These are phyloP conservation scores for Bombus sibiricus DNA, from an alignment of 1,140 invertebrate species.

Conservation along the genomic window DNA sequence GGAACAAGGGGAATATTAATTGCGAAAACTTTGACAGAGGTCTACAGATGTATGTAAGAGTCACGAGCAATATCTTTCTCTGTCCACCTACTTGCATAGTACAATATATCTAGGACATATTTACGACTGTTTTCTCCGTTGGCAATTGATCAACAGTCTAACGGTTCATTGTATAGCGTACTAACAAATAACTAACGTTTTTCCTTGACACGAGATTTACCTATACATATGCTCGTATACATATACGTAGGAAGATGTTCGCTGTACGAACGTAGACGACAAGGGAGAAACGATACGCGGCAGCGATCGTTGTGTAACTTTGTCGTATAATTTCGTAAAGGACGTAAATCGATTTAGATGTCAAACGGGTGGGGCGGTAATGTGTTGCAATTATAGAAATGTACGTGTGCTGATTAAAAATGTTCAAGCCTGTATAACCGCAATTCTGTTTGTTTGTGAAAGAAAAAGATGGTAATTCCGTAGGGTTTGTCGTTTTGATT, in stretches of 20 bases:
- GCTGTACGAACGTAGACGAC: neutral
- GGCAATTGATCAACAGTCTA: slow-evolving; percentile 48
- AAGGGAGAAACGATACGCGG: too few relatives aligned
- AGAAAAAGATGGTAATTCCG: neutral
- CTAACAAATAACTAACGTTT: slow-evolving; percentile 35
- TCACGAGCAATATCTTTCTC: slow-evolving; percentile 49
- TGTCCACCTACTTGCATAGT: slow-evolving; percentile 43
- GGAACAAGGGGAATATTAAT: slow-evolving; percentile 7
- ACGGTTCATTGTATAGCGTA: slow-evolving; percentile 38
- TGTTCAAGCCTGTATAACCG: neutral
- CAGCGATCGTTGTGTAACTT: neutral
- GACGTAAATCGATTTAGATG: too few relatives aligned
- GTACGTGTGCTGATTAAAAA: too few relatives aligned
- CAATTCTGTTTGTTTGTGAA: neutral
- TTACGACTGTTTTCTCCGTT: slow-evolving; percentile 49
- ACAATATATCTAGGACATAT: slow-evolving; percentile 50
- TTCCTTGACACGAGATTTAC: neutral
- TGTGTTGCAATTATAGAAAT: too few relatives aligned
- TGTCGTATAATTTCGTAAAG: neutral
- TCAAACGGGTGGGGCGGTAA: neutral
- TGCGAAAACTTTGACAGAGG: slow-evolving; percentile 15
- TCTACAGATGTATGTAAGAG: slow-evolving; percentile 32
- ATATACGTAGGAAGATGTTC: neutral
- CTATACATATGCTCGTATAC: neutral
- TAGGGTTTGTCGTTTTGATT: neutral